Base-by-base conservation (phyloP, 2,888 invertebrate species). In the Apoda limacodes region DNA sequence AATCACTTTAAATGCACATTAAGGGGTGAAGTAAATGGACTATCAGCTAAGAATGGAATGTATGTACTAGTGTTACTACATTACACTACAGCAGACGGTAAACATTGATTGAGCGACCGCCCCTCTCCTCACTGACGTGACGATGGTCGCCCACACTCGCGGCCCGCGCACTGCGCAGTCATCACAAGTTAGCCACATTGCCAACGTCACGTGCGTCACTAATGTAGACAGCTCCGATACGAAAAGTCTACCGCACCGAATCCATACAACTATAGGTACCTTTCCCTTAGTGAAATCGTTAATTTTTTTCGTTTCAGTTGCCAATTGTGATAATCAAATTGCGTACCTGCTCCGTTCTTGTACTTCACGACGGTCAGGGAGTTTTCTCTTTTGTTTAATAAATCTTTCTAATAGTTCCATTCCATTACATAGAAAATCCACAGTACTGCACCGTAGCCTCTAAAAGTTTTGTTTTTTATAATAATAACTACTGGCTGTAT, bases 401-500 rank as follows among this genome's bases (percentile, higher is more conserved):
- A 90, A 70, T 82, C 88, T 89, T 61, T 88, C 87, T 64, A 90
- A 83, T 71, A 90, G 82, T 80, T 88, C 88, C 90, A 90, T 90
- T 69, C 74, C 82, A 49, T 70, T 56, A 62, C 50, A 52, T n/a
- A n/a, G n/a, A n/a, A n/a, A n/a, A n/a, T n/a, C n/a, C n/a, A n/a
- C n/a, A n/a, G n/a, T n/a, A n/a, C n/a, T n/a, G n/a, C n/a, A n/a
- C n/a, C n/a, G n/a, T n/a, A n/a, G n/a, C n/a, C n/a, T n/a, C n/a
- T n/a, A n/a, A n/a, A n/a, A n/a, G n/a, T n/a, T n/a, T n/a, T n/a
- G n/a, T n/a, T n/a, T n/a, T n/a, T n/a, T n/a, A n/a, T n/a, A n/a
- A n/a, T n/a, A n/a, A n/a, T n/a, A n/a, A n/a, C n/a, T n/a, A n/a
- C n/a, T n/a, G n/a, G n/a, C n/a, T n/a, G n/a, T n/a, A n/a, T n/a